Conservation (phyloP, 2,797 vertebrate species). For the Lagorchestes hirsutus region DNA sequence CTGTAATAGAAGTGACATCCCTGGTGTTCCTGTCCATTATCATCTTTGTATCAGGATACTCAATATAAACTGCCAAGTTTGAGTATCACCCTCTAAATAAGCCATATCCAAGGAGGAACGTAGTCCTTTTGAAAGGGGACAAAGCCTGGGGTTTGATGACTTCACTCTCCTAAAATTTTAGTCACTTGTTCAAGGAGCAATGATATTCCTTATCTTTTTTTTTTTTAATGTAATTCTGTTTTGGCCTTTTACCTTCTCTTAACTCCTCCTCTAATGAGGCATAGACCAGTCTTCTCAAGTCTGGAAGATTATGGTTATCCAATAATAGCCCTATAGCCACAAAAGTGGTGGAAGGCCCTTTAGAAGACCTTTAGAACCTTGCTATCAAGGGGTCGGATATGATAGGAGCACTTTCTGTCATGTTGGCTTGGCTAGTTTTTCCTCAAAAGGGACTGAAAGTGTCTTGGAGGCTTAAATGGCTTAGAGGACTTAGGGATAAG, state of each 20-base stretch:
- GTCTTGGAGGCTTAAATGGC: not conserved
- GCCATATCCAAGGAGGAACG: not conserved
- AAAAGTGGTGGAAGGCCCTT: not conserved
- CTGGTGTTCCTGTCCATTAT: not conserved
- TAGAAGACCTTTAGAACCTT: not conserved
- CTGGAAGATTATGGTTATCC: not conserved
- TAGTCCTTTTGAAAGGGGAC: not conserved
- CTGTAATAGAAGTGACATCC: not conserved
- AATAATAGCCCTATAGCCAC: not conserved
- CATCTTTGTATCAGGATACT: not conserved
- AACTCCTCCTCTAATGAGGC: not conserved
- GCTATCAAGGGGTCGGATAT: not conserved
- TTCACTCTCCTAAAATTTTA: not conserved
- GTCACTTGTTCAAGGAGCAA: not conserved
- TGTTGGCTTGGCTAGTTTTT: not conserved
- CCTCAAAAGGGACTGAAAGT: not conserved
- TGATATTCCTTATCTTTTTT: not conserved
- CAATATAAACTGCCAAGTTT: not conserved
- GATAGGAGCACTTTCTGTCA: not conserved
- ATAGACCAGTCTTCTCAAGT: not conserved
- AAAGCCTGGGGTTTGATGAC: not conserved
- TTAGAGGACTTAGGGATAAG: not conserved
- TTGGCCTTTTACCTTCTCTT: not conserved
- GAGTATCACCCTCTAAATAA: not conserved
- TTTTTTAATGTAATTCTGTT: not conserved